Evolutionary conservation across 23 tunicate genomes (phyloP).

Genomic region (Clavelina lepadiformis): DNA sequence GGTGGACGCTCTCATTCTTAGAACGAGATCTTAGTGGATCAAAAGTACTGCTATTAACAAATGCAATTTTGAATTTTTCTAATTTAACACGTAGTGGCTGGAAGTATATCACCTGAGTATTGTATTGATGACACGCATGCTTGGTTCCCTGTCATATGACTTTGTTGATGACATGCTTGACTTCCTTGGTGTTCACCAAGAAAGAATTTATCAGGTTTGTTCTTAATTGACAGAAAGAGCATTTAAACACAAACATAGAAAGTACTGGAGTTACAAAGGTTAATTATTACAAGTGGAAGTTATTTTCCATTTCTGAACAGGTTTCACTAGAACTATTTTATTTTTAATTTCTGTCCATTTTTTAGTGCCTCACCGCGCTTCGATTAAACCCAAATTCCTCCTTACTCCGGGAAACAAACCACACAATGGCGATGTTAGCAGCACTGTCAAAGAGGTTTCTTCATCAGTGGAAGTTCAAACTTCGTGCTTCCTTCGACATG

Average conservation of each 20-base stretch:
- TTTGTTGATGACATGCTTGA: conserved; percentile 73
- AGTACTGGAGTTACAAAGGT: background rate
- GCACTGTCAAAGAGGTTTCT: conserved; percentile 26
- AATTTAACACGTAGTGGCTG: conserved; percentile 43
- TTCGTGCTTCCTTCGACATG: conserved; percentile 25
- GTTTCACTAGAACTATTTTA: background rate
- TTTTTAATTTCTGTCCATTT: too few relatives aligned
- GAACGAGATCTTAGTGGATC: too few relatives aligned
- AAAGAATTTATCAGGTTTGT: conserved; percentile 57
- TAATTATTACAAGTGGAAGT: background rate
- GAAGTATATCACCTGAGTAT: conserved; percentile 57
- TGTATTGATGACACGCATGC: conserved; percentile 44
- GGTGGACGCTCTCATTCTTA: too few relatives aligned
- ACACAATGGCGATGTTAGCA: conserved; percentile 47
- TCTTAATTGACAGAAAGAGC: background rate
- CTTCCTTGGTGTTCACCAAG: conserved; percentile 85
- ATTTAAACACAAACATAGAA: background rate
- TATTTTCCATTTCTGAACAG: background rate
- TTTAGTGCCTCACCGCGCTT: conserved; percentile 55
- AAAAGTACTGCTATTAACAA: background rate
- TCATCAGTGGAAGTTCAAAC: conserved; percentile 69
- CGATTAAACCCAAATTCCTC: conserved; percentile 19
- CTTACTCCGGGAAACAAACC: conserved; percentile 40
- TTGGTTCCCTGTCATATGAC: conserved; percentile 53
- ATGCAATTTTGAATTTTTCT: background rate